Conservation (phyloP, 1,140 invertebrate species). For the Drosophila ercepeae region DNA sequence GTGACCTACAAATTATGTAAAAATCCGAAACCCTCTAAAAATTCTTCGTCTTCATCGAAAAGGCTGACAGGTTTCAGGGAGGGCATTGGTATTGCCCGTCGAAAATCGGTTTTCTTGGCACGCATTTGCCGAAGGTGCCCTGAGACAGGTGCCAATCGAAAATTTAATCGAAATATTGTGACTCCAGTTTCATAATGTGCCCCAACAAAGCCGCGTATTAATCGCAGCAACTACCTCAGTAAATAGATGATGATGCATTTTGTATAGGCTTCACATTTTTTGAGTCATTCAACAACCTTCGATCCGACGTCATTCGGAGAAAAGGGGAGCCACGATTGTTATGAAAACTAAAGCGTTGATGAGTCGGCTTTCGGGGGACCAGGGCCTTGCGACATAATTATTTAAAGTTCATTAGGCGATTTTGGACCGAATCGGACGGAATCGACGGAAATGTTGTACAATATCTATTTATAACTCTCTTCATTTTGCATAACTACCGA, state of each 20-base stretch:
- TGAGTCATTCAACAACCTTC: conserved; percentile 1
- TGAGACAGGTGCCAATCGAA: conserved; percentile 17
- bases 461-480: conserved; percentile 35
- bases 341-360: conserved; percentile 36
- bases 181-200: conserved; percentile 40
- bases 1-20: conserved; percentile 66
- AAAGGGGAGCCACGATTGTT: conserved; percentile 6
- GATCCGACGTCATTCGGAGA: conserved; percentile 8
- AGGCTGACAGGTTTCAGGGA: conserved; percentile 24
- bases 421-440: conserved; percentile 28
- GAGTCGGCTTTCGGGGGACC: conserved; percentile 15
- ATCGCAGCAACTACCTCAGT: conserved; percentile 32
- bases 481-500: conserved; percentile 57
- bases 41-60: conserved; percentile 16
- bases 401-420: conserved; percentile 60
- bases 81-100: conserved; percentile 6
- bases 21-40: conserved; percentile 18
- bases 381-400: conserved; percentile 53
- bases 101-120: conserved; percentile 58
- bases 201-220: conserved; percentile 27
- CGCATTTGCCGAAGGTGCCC: conserved; percentile 38
- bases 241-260: conserved; percentile 40
- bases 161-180: conserved; percentile 1
- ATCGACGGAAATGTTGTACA: conserved; percentile 42
- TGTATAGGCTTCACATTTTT: conserved; percentile 21